Evolutionary conservation across 2,888 invertebrate genomes (phyloP).

Genomic region (Dromius quadrimaculatus): DNA sequence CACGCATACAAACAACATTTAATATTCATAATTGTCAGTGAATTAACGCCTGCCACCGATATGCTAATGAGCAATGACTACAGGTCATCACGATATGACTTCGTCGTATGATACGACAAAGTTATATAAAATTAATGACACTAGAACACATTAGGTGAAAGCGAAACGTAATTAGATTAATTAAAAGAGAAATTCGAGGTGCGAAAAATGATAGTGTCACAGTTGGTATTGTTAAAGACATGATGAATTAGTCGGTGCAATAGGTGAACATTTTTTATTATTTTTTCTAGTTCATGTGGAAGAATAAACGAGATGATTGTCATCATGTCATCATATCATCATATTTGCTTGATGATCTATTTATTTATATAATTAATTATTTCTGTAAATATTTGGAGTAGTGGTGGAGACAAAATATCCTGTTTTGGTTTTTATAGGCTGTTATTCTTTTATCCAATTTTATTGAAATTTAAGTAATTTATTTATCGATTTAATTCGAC

Average conservation of each 20-base stretch:
- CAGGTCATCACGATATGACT: slow-evolving; percentile 24
- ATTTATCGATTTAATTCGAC: too few species aligned
- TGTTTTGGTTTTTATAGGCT: too few species aligned
- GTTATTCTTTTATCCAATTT: too few species aligned
- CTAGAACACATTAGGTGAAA: slow-evolving; percentile 40
- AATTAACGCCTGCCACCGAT: background rate
- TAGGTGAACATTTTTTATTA: slow-evolving; percentile 3
- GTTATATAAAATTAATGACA: slow-evolving; percentile 38
- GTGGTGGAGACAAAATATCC: too few species aligned
- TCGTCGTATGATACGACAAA: slow-evolving; percentile 12
- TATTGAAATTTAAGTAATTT: too few species aligned
- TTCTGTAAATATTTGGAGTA: too few species aligned
- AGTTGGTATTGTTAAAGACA: slow-evolving; percentile 16
- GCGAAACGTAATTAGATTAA: slow-evolving; percentile 46
- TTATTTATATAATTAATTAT: too few species aligned
- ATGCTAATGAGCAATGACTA: slow-evolving; percentile 36
- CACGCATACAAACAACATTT: background rate
- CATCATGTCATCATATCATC: too few species aligned
- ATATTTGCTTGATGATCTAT: too few species aligned
- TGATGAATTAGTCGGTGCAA: slow-evolving; percentile 18
- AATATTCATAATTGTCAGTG: background rate
- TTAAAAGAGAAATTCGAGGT: slow-evolving; percentile 23
- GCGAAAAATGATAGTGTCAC: background rate
- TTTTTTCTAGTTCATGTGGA: too few species aligned
- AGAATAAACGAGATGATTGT: too few species aligned